A percentile compares a stretch with the other conserved stretches of the same genome.
These are phyloP conservation scores for Netelia virgata DNA, from an alignment of 2,888 invertebrate species.

Conservation along the genomic window DNA sequence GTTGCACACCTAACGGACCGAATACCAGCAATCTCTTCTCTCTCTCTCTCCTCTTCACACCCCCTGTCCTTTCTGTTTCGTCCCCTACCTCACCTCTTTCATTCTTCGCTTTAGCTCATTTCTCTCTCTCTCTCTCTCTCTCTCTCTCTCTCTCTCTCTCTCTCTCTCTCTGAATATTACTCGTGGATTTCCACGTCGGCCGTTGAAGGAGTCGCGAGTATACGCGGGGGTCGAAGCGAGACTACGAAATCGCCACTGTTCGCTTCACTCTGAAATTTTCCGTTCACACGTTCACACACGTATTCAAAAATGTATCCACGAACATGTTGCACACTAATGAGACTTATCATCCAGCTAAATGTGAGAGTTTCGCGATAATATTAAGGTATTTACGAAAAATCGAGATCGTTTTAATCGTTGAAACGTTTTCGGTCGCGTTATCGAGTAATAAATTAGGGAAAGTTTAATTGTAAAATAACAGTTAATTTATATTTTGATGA, in stretches of 20 bases:
- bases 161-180: constrained; percentile 48
- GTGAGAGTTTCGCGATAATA: background rate
- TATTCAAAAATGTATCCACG: background rate
- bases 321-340: background rate
- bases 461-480: too few relatives aligned
- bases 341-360: background rate
- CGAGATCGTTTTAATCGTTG: background rate
- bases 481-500: too few relatives aligned
- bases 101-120: constrained; percentile 35
- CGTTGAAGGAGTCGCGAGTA: constrained; percentile 72
- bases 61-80: constrained; percentile 26
- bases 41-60: constrained; percentile 12
- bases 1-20: constrained; percentile 81
- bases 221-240: constrained; percentile 62
- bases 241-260: constrained; percentile 72
- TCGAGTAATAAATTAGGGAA: background rate
- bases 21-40: constrained; percentile 64
- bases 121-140: constrained; percentile 31
- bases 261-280: constrained; percentile 9
- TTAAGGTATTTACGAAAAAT: background rate
- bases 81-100: constrained; percentile 13
- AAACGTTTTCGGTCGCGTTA: background rate
- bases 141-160: constrained; percentile 27
- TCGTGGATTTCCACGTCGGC: constrained; percentile 81
- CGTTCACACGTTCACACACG: background rate